A percentile compares a stretch with the other conserved stretches of the same genome.
Evolutionary conservation across 2,888 invertebrate genomes (phyloP).

Genomic region (Tenthredo notha): DNA sequence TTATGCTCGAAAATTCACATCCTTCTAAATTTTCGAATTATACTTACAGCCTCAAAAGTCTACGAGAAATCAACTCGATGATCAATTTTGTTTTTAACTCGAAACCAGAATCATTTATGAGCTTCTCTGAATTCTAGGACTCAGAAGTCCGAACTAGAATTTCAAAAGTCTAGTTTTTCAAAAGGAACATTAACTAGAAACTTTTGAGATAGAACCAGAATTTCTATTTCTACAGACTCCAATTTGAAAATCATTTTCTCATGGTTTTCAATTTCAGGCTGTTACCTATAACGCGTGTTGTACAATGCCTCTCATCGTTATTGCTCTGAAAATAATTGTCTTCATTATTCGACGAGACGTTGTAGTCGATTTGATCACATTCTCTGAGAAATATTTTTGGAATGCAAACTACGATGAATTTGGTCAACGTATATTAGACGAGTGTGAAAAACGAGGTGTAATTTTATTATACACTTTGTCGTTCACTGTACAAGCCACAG

Average conservation of each 20-base stretch:
- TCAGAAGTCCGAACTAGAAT: no score
- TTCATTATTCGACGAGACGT: conserved; percentile 55
- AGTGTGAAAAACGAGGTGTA: conserved; percentile 59
- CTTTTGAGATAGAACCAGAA: no score
- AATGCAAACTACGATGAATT: conserved; percentile 57
- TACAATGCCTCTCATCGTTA: conserved; percentile 58
- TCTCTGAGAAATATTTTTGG: conserved; percentile 62
- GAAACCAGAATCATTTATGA: no score
- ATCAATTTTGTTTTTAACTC: no score
- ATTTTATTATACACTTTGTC: conserved; percentile 56
- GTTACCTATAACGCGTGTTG: conserved; percentile 57
- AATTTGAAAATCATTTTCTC: neutral
- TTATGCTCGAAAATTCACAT: no score
- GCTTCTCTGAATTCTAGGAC: no score
- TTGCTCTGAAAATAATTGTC: conserved; percentile 57
- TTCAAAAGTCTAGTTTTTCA: no score
- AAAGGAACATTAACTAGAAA: no score
- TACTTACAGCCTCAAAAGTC: no score
- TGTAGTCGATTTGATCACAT: conserved; percentile 59
- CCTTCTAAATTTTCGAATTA: no score
- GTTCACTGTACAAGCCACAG: conserved; percentile 58
- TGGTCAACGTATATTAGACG: conserved; percentile 57
- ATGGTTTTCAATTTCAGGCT: conserved; percentile 59
- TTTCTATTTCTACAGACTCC: no score
- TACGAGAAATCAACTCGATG: no score